A percentile compares a stretch with the other conserved stretches of the same genome.
Evolutionary conservation across 2,888 invertebrate species (phyloP).

Genomic region (Pyrochroa serraticornis): DNA sequence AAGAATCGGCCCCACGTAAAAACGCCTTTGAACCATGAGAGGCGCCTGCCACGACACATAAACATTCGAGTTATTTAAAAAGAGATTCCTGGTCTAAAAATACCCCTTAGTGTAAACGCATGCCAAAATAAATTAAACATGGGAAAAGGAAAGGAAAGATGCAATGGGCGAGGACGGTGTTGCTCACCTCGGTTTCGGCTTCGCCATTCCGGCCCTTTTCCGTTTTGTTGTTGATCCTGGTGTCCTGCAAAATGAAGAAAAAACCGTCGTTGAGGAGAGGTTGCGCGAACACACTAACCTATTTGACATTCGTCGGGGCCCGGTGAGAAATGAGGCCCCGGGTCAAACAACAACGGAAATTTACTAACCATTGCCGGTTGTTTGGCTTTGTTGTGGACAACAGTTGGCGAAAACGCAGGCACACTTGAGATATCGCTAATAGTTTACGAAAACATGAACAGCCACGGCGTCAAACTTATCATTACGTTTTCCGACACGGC

Average conservation of each 20-base stretch:
- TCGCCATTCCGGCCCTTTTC: slow-evolving; percentile 18
- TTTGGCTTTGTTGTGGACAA: neutral
- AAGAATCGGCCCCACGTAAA: slow-evolving; percentile 1
- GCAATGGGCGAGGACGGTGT: slow-evolving; percentile 6
- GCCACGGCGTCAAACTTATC: slow-evolving; percentile 53
- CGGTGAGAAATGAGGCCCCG: too few relatives aligned
- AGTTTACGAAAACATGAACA: slow-evolving; percentile 52
- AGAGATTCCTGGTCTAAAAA: slow-evolving; percentile 40
- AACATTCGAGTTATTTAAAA: slow-evolving; percentile 33
- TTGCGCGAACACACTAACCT: slow-evolving; percentile 6
- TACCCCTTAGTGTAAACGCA: slow-evolving; percentile 35
- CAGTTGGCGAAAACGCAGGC: too few relatives aligned
- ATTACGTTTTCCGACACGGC: slow-evolving; percentile 14
- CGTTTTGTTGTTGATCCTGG: slow-evolving; percentile 14
- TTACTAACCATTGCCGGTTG: too few relatives aligned
- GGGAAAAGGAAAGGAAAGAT: slow-evolving; percentile 22
- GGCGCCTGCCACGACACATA: slow-evolving; percentile 16
- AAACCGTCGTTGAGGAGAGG: neutral
- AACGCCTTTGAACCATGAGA: neutral
- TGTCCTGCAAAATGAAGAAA: slow-evolving; percentile 17
- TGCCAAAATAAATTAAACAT: slow-evolving; percentile 26
- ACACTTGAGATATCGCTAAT: slow-evolving; percentile 22
- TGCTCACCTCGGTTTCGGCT: slow-evolving; percentile 15
- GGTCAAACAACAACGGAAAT: too few relatives aligned
- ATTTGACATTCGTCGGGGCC: slow-evolving; percentile 3